Percentiles rank a stretch among this genome's conserved stretches.
These are phyloP conservation scores for Lydus trimaculatus DNA, from an alignment of 2,888 invertebrate genomes.

Conservation along the genomic window DNA sequence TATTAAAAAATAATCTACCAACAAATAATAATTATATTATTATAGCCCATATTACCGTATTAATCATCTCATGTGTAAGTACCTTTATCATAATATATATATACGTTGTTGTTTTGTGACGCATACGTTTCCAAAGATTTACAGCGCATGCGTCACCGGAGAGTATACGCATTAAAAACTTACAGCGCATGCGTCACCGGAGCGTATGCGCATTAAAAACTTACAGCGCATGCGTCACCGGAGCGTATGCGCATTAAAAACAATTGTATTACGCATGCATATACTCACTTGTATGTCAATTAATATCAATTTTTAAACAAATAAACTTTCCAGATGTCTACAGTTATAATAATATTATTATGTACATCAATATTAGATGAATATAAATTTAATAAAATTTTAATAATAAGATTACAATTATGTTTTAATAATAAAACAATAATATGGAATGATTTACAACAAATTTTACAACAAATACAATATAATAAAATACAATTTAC, in stretches of 20 bases:
- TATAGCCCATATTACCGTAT: background rate
- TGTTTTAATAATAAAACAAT: background rate
- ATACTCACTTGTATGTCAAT: no score
- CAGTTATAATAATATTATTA: background rate
- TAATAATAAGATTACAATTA: background rate
- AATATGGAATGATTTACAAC: background rate
- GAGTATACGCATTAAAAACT: no score
- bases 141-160: no score
- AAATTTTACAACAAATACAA: background rate
- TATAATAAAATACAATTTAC: background rate
- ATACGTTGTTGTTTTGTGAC: no score
- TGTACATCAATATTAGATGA: background rate
- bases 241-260: no score
- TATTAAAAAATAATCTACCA: background rate
- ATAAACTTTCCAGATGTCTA: background rate
- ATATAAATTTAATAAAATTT: background rate
- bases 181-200: no score
- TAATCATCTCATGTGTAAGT: conserved; percentile 2
- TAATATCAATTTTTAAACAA: no score
- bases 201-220: no score
- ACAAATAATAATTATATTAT: background rate
- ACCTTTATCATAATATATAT: background rate
- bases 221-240: no score
- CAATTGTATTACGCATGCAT: no score
- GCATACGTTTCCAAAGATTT: no score